Evolutionary conservation across 92 coral and sea anemone genomes (phyloP).

Genomic region (Nematostella vectensis): DNA sequence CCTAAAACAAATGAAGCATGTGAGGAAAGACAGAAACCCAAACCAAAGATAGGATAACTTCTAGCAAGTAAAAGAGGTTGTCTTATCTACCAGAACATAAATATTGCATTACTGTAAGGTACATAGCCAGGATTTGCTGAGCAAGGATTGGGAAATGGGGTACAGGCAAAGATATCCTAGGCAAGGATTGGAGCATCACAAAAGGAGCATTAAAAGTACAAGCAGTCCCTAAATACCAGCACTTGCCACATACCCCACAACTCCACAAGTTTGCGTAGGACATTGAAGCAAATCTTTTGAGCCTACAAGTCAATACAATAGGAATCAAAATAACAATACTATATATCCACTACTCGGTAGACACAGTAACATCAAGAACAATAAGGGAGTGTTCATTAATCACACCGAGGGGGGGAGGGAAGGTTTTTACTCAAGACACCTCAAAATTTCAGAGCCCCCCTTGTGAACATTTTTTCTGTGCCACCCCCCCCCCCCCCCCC

Average conservation of each 20-base stretch:
- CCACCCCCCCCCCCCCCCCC: background rate
- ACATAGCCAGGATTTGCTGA: no score
- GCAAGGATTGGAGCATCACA: no score
- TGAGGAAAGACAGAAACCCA: background rate
- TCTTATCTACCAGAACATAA: no score
- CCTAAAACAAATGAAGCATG: conserved; percentile 40
- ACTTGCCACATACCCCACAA: conserved; percentile 98
- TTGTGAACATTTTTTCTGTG: background rate
- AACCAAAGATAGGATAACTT: no score
- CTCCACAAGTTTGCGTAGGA: conserved; percentile 78
- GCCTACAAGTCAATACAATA: conserved; percentile 36
- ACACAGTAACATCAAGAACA: background rate
- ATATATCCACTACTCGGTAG: no score
- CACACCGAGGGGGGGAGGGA: background rate
- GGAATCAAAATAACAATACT: no score
- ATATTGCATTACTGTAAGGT: no score
- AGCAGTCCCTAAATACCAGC: no score
- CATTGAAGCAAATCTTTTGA: conserved; percentile 83
- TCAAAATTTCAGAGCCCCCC: background rate
- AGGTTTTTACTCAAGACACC: background rate
- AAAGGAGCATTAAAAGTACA: no score
- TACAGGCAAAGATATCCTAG: no score
- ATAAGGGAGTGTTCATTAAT: background rate
- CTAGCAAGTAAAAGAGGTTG: no score
- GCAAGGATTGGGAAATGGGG: no score